These are phyloP conservation scores for Antheraea pernyi DNA, from an alignment of 1,140 invertebrate species.

Conservation along the genomic window DNA sequence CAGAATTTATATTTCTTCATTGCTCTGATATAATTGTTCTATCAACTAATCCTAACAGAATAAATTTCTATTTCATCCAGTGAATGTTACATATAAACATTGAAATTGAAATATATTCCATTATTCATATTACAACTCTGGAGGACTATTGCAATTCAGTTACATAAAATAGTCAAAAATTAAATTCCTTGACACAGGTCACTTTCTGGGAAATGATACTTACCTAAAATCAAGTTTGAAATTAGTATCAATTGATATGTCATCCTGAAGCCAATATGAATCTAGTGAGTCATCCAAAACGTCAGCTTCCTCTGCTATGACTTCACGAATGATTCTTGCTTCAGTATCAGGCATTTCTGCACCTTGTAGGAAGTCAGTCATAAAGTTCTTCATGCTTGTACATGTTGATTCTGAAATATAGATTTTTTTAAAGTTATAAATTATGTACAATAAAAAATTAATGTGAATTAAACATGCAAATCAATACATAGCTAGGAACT, in stretches of 20 bases:
- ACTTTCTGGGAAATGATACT: not conserved
- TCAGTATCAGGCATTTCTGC: conserved; percentile 57
- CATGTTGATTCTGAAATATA: conserved; percentile 56
- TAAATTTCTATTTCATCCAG: too few relatives aligned
- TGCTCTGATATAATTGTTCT: too few relatives aligned
- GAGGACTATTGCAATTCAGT: too few relatives aligned
- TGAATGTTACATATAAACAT: too few relatives aligned
- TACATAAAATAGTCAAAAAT: too few relatives aligned
- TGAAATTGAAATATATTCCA: too few relatives aligned
- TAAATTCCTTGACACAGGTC: too few relatives aligned
- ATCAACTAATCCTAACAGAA: too few relatives aligned
- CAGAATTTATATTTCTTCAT: too few relatives aligned
- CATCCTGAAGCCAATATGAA: conserved; percentile 66
- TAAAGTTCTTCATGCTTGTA: conserved; percentile 68
- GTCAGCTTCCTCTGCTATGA: conserved; percentile 64
- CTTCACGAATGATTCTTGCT: conserved; percentile 55
- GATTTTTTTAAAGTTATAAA: not conserved
- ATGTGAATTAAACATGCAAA: too few relatives aligned
- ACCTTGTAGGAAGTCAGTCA: conserved; percentile 55
- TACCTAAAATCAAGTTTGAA: conserved; percentile 62
- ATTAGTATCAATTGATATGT: conserved; percentile 49
- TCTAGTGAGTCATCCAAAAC: conserved; percentile 62
- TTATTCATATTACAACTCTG: too few relatives aligned
- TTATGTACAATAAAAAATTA: not conserved
- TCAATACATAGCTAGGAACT: too few relatives aligned